A percentile compares a stretch with the other conserved stretches of the same genome.
phyloP scores from a whole-genome alignment of 2,888 invertebrate species.

The Meteorus cinctellus region DNA sequence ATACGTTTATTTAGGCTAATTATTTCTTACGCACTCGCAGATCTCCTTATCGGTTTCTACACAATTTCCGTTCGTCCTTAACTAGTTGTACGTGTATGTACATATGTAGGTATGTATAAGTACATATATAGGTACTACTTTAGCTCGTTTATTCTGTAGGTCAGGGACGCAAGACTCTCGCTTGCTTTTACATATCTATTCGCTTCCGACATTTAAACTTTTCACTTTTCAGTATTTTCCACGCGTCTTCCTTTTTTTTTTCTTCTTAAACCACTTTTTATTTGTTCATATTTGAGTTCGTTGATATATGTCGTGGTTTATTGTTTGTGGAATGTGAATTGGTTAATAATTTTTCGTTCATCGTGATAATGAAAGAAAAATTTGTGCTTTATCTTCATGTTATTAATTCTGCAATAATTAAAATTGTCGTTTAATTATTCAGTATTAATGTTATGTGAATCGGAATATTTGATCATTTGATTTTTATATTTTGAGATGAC shows the following conservation, averaged over 20 bases:
- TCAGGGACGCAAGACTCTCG: conserved; percentile 51
- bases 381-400: too few relatives aligned
- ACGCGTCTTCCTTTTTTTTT: conserved; percentile 5
- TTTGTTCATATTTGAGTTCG: neutral
- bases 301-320: too few relatives aligned
- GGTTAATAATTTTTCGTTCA: too few relatives aligned
- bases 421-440: too few relatives aligned
- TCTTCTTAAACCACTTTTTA: neutral
- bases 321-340: too few relatives aligned
- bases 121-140: conserved; percentile 40
- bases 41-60: conserved; percentile 6
- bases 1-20: conserved; percentile 32
- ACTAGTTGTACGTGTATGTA: neutral
- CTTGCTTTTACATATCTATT: conserved; percentile 25
- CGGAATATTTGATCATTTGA: too few relatives aligned
- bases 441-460: too few relatives aligned
- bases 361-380: too few relatives aligned
- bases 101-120: neutral
- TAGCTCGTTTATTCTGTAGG: conserved; percentile 54
- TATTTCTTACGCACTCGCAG: conserved; percentile 19
- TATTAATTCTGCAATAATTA: too few relatives aligned
- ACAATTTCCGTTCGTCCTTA: conserved; percentile 28
- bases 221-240: conserved; percentile 27
- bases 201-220: conserved; percentile 15
- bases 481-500: too few relatives aligned